Percentiles rank a stretch among this genome's conserved stretches.
These are phyloP conservation scores for Erythrocebus patas DNA, from an alignment of 2,113 vertebrate genomes.

Conservation along the genomic window DNA sequence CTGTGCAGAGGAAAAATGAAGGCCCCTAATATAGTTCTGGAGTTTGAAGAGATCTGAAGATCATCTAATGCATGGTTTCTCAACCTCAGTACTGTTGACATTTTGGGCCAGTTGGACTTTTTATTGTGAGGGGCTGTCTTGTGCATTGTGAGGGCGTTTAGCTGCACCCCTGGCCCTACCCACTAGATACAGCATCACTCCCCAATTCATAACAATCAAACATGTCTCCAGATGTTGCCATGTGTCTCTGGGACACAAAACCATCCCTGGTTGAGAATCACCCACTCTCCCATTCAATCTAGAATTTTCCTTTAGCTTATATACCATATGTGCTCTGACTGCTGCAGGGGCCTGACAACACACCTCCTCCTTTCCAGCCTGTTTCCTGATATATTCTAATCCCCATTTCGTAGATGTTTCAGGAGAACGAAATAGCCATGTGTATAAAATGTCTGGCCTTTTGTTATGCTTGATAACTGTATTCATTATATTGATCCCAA, in stretches of 20 bases:
- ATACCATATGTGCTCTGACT: background rate
- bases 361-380: background rate
- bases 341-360: background rate
- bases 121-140: background rate
- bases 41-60: background rate
- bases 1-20: background rate
- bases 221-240: background rate
- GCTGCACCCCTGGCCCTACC: background rate
- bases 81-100: background rate
- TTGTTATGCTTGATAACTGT: background rate
- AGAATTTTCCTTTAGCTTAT: background rate
- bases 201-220: background rate
- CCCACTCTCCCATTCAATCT: background rate
- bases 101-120: background rate
- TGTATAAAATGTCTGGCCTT: background rate
- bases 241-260: background rate
- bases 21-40: background rate
- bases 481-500: background rate
- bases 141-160: background rate
- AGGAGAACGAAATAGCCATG: background rate
- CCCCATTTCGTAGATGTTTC: background rate
- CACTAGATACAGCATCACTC: background rate
- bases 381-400: background rate
- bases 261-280: background rate
- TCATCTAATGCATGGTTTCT: background rate